Conservation (phyloP, 2,888 invertebrate genomes). For the Lithophane socia region DNA sequence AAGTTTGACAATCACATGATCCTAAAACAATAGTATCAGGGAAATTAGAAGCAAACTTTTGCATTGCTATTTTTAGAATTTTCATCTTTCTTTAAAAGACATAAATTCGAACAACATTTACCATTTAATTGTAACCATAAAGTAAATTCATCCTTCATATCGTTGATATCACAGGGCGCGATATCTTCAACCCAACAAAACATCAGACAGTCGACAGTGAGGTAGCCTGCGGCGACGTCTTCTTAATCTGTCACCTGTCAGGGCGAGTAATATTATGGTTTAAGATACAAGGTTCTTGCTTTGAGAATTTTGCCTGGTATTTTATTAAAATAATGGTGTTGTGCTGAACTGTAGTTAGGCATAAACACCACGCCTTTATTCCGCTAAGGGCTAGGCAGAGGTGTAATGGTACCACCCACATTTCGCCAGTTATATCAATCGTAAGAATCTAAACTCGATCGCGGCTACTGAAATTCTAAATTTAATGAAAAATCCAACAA, state of each 20-base stretch:
- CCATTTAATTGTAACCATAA: background rate
- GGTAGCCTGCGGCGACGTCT: conserved; percentile 56
- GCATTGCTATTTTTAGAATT: background rate
- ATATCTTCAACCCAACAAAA: conserved; percentile 45
- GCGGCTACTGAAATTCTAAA: background rate
- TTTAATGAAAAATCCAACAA: background rate
- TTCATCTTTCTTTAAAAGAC: background rate
- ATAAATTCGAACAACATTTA: background rate
- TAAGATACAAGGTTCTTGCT: conserved; percentile 13
- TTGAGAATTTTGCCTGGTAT: background rate
- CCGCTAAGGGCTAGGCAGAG: background rate
- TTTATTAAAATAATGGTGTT: background rate
- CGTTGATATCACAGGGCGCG: conserved; percentile 1
- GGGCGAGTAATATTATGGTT: conserved; percentile 25
- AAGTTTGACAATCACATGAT: background rate
- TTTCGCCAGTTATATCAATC: background rate
- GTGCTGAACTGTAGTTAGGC: too few relatives aligned
- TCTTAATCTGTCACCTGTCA: conserved; percentile 70
- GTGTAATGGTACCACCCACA: background rate
- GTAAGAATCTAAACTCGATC: too few relatives aligned
- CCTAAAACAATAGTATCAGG: background rate
- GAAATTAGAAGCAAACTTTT: background rate
- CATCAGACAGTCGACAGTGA: conserved; percentile 51
- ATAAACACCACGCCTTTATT: background rate
- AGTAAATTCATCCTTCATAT: conserved; percentile 14